Evolutionary conservation across 92 coral and sea anemone species (phyloP), one percentile per base, ranked within the genome.

Genomic region (Umimayanthus kanabou): DNA sequence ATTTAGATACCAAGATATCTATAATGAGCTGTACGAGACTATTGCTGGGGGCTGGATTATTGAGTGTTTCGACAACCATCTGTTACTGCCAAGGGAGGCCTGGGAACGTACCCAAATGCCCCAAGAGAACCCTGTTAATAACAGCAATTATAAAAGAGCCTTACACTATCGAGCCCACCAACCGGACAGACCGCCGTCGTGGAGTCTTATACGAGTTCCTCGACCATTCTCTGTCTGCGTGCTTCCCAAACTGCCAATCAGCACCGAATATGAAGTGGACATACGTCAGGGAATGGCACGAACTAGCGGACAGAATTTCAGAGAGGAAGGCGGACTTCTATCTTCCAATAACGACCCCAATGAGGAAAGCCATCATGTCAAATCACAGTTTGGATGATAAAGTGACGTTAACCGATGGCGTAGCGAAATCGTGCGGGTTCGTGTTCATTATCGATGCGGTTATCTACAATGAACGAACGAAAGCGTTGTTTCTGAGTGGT

Each of bases 281-380:
- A 0, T 80, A 80, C 49, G 85, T 80, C 9, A 37, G 33, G 16
- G 30, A 39, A 15, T 80, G 85, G 85, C 9, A 15, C 25, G 85
- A 80, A 14, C 23, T 80, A 26, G 26, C 45, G 37, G 73, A 61
- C 14, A 64, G 40, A 28, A 58, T 80, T 1, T 80, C 29, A 13
- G 9, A 33, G 25, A 80, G 29, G 53, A 61, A 10, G 29, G 85
- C 85, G 67, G 67, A 58, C 25, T 18, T 80, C 10, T 80, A 80
- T 33, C 67, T 80, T 26, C 85, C 85, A 80, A 39, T 80, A 22
- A 80, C 85, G 29, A 80, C 71, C 10, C 85, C 71, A 10, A 80
- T 80, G 72, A 42, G 57, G 14, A 80, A 10, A 57, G 39, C 37
- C 10, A 80, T 57, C 67, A 39, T 57, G 3, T 58, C 85, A 14